Evolutionary conservation across 2,113 vertebrate species (phyloP).

Genomic region (Phainopepla nitens): DNA sequence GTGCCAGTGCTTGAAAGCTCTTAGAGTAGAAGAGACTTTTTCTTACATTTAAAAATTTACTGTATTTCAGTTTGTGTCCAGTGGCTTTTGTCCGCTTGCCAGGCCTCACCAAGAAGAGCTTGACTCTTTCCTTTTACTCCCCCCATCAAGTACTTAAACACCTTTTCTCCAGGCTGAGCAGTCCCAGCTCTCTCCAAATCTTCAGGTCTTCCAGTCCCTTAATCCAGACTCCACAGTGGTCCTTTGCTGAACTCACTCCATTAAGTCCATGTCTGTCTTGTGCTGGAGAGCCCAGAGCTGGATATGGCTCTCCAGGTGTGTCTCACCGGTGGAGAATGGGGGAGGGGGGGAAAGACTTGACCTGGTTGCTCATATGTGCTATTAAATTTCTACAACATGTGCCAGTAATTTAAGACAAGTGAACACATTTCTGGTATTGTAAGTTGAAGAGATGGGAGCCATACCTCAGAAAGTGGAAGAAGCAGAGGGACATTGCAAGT

Average conservation of each 20-base stretch:
- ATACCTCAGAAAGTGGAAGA: not conserved
- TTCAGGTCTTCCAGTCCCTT: not conserved
- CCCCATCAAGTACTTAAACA: not conserved
- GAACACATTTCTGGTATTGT: not conserved
- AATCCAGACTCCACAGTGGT: not conserved
- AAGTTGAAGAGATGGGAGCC: not conserved
- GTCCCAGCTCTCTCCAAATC: not conserved
- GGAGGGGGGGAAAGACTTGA: not conserved
- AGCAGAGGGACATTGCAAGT: not conserved
- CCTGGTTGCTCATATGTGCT: not conserved
- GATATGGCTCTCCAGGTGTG: not conserved
- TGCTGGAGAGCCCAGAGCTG: not conserved
- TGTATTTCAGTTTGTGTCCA: not conserved
- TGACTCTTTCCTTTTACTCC: not conserved
- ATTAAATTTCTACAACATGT: not conserved
- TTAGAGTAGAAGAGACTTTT: not conserved
- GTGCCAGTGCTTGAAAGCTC: not conserved
- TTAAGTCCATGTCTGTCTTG: not conserved
- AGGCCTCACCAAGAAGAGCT: not conserved
- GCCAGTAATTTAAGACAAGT: not conserved
- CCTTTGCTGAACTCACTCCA: not conserved
- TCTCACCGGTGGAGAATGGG: not conserved
- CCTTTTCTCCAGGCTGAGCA: not conserved
- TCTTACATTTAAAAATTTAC: not conserved
- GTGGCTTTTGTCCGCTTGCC: not conserved